Base-by-base conservation (phyloP, 2,113 vertebrate genomes). In the Forbesichthys papilliferus region DNA sequence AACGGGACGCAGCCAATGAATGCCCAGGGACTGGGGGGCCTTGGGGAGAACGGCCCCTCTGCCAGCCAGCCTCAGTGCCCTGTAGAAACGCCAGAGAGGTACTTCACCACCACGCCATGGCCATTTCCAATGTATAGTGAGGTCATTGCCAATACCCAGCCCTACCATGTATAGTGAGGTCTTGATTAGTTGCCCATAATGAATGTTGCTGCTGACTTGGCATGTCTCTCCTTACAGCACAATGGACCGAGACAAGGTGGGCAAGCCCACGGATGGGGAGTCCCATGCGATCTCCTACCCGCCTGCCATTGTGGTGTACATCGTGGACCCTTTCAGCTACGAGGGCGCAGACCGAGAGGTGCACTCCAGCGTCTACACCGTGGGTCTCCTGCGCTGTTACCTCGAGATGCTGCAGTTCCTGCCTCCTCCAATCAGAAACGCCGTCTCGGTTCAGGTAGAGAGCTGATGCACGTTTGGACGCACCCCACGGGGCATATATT, bases 371-470 rank as follows among this genome's bases (percentile, higher is more conserved):
- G 79, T 98, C 67, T 99, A 96, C 96, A 98, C 96, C 4, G 93
- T 98, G 74, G 97, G 97, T 63, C 93, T 99, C 73, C 94, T 99
- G 64, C 95, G 97, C 89, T 99, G 97, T 92, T 99, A 98, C 82
- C 82, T 98, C n/a, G 97, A 98, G 93, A 97, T 99, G 96, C 94
- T 96, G 83, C 95, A 98, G 79, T 94, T 93, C 75, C 95, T 99
- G 85, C 97, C 97, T 71, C 83, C 95, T 66, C 92, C 97, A 82
- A 93, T 99, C 84, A 96, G 94, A 82, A 97, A 94, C 75, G 96
- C 95, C 13, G 94, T 98, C 84, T 98, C 95, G 86, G 97, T 98
- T 54, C 96, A 99, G 95, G 97, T 97, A 84, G 27, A 27, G 27
- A 27, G 27, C 27, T 27, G 27, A 27, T 27, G 27, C 27, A 27